These are phyloP conservation scores for Pyrrhosoma nymphula DNA, from an alignment of 2,888 invertebrate genomes.

Conservation along the genomic window DNA sequence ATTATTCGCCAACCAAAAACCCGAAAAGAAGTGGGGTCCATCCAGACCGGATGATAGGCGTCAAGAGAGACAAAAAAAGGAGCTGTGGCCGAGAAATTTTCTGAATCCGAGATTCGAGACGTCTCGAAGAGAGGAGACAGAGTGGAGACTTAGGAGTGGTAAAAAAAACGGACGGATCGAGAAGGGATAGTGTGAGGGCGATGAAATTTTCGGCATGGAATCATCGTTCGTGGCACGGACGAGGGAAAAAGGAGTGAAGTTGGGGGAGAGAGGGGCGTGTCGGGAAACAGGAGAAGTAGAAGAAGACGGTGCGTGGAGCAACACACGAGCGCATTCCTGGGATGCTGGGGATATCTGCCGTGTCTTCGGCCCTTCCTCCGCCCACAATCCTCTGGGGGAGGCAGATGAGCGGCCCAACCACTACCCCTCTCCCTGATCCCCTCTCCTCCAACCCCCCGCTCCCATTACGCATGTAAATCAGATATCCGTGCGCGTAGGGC, in stretches of 20 bases:
- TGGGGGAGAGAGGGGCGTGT: not conserved
- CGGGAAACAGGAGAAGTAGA: not conserved
- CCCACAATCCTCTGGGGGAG: not conserved
- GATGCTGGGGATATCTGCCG: conserved; percentile 53
- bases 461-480: conserved; percentile 67
- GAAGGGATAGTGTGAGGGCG: not conserved
- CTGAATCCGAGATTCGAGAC: not conserved
- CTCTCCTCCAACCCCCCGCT: not conserved
- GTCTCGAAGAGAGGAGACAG: not conserved
- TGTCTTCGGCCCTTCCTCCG: conserved; percentile 1
- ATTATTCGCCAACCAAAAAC: not conserved
- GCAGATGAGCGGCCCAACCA: not conserved
- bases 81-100: not conserved
- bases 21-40: not conserved
- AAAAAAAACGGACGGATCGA: not conserved
- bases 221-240: not conserved
- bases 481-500: not conserved
- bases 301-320: conserved; percentile 29
- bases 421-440: not conserved
- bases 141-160: not conserved
- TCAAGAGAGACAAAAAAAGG: not conserved
- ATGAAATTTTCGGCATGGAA: not conserved
- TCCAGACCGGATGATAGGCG: not conserved
- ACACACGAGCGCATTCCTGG: conserved; percentile 61
- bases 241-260: not conserved